A percentile compares a stretch with the other conserved stretches of the same genome.
Conservation (phyloP, 2,113 vertebrate genomes). For the Tamias sibiricus region DNA sequence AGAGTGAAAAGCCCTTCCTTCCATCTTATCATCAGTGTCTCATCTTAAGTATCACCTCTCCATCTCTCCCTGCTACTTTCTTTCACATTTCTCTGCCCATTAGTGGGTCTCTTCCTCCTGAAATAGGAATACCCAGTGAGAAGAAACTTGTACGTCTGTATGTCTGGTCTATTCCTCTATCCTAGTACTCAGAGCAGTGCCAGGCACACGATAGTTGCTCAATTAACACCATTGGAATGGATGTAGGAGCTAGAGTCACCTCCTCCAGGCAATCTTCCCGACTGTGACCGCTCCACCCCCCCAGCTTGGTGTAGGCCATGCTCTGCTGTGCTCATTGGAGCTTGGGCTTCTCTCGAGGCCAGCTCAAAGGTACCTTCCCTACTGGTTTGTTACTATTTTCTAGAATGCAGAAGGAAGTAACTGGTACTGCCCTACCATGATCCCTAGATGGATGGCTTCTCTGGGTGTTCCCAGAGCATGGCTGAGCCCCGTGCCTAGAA, state of each 20-base stretch:
- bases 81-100: not conserved
- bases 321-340: not conserved
- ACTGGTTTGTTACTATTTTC: not conserved
- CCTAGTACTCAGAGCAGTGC: not conserved
- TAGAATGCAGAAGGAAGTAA: not conserved
- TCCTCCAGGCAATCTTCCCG: not conserved
- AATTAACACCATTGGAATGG: not conserved
- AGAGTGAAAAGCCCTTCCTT: not conserved
- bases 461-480: not conserved
- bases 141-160: not conserved
- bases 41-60: not conserved
- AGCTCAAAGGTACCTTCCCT: not conserved
- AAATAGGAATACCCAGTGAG: not conserved
- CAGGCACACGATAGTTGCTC: not conserved
- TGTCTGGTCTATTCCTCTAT: not conserved
- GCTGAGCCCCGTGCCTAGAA: not conserved
- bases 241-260: not conserved
- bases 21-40: not conserved
- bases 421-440: not conserved
- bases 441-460: not conserved
- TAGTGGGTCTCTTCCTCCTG: not conserved
- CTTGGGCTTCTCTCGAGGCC: not conserved
- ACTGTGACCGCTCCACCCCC: not conserved
- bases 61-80: not conserved
- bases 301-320: not conserved